A percentile compares a stretch with the other conserved stretches of the same genome.
These are phyloP conservation scores for Drosophila fulvimacula DNA, from an alignment of 2,888 invertebrate species.

Conservation along the genomic window DNA sequence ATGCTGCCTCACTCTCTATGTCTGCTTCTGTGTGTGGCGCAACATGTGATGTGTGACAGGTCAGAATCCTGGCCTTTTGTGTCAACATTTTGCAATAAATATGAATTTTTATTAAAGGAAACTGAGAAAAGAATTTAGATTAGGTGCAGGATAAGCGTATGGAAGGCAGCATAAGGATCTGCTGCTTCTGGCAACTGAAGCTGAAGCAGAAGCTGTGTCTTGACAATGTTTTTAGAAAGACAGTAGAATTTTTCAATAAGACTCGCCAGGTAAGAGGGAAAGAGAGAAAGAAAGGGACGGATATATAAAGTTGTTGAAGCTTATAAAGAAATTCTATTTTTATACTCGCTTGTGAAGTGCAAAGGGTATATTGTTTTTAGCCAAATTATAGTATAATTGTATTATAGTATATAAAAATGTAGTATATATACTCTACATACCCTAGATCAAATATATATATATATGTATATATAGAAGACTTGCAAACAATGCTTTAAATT, in stretches of 20 bases:
- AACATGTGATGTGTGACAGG: slow-evolving; percentile 70
- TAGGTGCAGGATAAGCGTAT: neutral
- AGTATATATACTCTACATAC: too few relatives aligned
- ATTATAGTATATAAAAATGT: too few relatives aligned
- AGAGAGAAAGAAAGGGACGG: neutral
- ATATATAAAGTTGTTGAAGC: neutral
- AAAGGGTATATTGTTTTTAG: neutral
- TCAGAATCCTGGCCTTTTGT: slow-evolving; percentile 43
- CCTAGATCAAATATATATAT: too few relatives aligned
- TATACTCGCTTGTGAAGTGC: neutral
- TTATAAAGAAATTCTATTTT: neutral
- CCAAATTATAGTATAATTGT: too few relatives aligned
- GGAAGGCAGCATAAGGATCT: slow-evolving; percentile 4
- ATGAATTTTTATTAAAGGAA: slow-evolving; percentile 66
- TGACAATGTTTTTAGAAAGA: neutral
- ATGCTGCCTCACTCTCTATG: slow-evolving; percentile 26
- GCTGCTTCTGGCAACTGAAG: neutral
- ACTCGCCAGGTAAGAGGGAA: neutral
- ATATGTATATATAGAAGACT: too few relatives aligned
- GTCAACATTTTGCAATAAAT: slow-evolving; percentile 70
- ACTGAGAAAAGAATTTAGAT: slow-evolving; percentile 10
- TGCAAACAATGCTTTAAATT: too few relatives aligned
- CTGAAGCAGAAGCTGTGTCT: neutral
- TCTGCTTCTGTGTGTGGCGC: slow-evolving; percentile 2
- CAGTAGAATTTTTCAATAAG: neutral